phyloP scores from a whole-genome alignment of 2,113 vertebrate genomes.

The Uria aalge region DNA sequence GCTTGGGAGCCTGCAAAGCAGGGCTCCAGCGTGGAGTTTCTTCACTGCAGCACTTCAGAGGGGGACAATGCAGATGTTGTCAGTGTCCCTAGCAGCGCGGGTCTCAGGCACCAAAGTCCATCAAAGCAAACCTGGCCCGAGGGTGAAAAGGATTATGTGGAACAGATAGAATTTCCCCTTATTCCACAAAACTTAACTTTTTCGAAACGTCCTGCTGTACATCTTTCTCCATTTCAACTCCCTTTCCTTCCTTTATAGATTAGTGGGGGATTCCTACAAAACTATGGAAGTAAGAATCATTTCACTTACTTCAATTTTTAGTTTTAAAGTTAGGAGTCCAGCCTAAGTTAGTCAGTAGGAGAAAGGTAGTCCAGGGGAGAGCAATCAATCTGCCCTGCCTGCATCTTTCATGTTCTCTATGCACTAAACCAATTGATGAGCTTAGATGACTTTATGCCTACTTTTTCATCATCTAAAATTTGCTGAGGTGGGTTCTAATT shows the following conservation, averaged over 20 bases:
- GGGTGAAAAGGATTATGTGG: background rate
- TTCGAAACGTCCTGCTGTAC: background rate
- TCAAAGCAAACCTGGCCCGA: background rate
- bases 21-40: background rate
- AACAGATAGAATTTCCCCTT: background rate
- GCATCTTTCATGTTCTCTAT: background rate
- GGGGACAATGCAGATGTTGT: fast-evolving
- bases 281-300: background rate
- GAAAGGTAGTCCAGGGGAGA: background rate
- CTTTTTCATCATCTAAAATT: background rate
- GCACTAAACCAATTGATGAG: background rate
- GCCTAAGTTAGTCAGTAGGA: background rate
- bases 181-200: background rate
- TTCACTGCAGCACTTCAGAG: background rate
- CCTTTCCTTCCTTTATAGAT: background rate
- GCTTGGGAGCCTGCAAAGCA: background rate
- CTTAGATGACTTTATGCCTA: background rate
- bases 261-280: background rate
- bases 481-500: background rate
- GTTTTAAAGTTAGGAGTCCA: background rate
- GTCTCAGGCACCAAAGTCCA: background rate
- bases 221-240: background rate
- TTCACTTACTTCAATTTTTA: background rate
- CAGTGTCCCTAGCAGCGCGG: background rate
- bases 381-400: background rate